phyloP scores from a whole-genome alignment of 2,113 vertebrate genomes.

The Heterotis niloticus region DNA sequence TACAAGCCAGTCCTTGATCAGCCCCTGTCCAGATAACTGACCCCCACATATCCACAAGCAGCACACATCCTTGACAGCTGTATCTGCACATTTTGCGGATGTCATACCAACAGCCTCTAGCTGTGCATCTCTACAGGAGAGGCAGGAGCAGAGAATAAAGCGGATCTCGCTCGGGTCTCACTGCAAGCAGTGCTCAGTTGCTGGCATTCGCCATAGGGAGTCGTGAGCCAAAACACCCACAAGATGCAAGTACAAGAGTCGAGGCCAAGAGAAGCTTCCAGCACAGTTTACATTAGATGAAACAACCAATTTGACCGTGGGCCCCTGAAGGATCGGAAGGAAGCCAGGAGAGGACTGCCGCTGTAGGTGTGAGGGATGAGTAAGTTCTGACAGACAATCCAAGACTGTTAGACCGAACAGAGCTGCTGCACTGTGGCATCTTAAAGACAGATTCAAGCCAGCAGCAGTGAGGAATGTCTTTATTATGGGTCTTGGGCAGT shows the following conservation, averaged over 20 bases:
- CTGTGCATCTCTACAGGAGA: background rate
- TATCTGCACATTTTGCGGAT: background rate
- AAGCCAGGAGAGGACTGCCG: background rate
- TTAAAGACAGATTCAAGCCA: background rate
- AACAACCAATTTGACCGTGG: background rate
- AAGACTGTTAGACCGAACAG: background rate
- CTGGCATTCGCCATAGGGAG: background rate
- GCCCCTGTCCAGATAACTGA: background rate
- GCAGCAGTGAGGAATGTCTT: background rate
- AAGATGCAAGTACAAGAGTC: background rate
- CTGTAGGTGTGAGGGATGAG: background rate
- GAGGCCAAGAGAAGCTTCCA: background rate
- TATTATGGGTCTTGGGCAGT: background rate
- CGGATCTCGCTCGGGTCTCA: background rate
- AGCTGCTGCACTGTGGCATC: background rate
- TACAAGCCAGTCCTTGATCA: background rate
- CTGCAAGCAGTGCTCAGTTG: background rate
- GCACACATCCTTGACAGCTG: background rate
- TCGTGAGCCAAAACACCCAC: background rate
- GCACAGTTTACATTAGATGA: conserved; percentile 3
- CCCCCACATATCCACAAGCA: background rate
- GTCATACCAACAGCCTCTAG: background rate
- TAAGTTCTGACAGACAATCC: background rate
- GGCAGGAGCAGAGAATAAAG: background rate
- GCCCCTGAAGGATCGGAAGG: background rate